These are phyloP conservation scores for Acleris sparsana DNA, from an alignment of 2,888 invertebrate genomes.

Conservation along the genomic window DNA sequence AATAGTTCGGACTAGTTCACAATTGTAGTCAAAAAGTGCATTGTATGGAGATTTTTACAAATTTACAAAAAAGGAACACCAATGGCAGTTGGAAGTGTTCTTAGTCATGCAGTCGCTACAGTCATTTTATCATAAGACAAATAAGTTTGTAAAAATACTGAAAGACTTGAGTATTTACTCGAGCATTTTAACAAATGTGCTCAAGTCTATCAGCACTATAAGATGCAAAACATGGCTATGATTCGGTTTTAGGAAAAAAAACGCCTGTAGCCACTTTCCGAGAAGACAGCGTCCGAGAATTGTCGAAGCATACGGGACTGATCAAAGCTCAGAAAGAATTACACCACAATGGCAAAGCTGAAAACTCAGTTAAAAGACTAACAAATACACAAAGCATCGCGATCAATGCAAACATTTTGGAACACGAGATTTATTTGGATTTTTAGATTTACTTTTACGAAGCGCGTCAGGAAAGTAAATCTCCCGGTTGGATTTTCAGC, in stretches of 20 bases:
- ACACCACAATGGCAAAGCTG: too few species aligned
- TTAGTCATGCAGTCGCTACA: slow-evolving; percentile 17
- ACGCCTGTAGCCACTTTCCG: too few species aligned
- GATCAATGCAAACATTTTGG: too few species aligned
- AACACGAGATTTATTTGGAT: not conserved
- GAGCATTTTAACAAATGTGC: not conserved
- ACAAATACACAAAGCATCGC: not conserved
- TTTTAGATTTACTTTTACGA: slow-evolving; percentile 13
- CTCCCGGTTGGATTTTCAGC: slow-evolving; percentile 27
- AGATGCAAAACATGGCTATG: too few species aligned
- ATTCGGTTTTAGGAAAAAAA: too few species aligned
- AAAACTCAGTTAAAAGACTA: not conserved
- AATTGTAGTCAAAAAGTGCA: slow-evolving; percentile 72
- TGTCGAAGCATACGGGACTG: too few species aligned
- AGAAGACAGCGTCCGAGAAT: too few species aligned
- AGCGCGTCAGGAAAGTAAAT: slow-evolving; percentile 5
- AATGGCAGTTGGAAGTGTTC: slow-evolving; percentile 53
- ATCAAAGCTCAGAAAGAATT: too few species aligned
- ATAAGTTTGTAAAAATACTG: not conserved
- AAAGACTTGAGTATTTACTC: not conserved
- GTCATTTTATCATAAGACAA: not conserved
- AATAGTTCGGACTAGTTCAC: slow-evolving; percentile 81
- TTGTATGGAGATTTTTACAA: slow-evolving; percentile 64
- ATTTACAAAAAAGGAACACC: slow-evolving; percentile 70
- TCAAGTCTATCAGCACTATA: too few species aligned